Evolutionary conservation across 2,113 vertebrate genomes (phyloP), one percentile per base, ranked within the genome.

Genomic region (Platysternon megacephalum): DNA sequence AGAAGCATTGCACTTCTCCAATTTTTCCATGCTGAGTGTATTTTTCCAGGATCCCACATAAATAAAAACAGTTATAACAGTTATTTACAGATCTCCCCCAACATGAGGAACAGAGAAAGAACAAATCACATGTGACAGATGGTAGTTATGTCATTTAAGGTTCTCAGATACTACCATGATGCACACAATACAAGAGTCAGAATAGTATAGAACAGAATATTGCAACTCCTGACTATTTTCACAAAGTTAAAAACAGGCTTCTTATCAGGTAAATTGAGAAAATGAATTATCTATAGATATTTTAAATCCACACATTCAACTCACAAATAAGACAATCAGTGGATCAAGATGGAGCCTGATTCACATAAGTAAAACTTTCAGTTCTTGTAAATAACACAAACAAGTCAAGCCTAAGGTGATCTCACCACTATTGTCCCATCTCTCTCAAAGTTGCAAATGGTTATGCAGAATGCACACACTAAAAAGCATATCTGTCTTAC

Each of bases 391-490:
- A 86, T 72, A 65, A 83, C 52, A 82, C 42, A 24, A 44, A 88
- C 56, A 94, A 93, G 81, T 91, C 78, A 93, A 82, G 35, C 26
- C 22, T 61, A 90, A 86, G 44, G 11, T 72, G 87, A 89, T 9
- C 22, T 81, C 8, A 53, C 53, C 4, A 35, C 26, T 58, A 76
- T 84, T 84, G 42, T 91, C 55, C 32, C 82, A 79, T 53, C 72
- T 76, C 61, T 94, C 83, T 94, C 84, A 79, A 46, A 78, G 12
- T 95, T 98, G 78, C 39, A 90, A 96, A 88, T 8, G 2, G 44
- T 49, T 95, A 88, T 85, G 86, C 82, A 93, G 95, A 98, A 94
- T 91, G 11, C 86, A 88, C 90, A 84, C 1, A 3, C 55, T 80
- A 79, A 78, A 39, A 87, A 97, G 90, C 90, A 86, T 68, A 28